Percentiles rank a stretch among this genome's conserved stretches.
Conservation (phyloP, 1,140 invertebrate species). For the Choristoneura fumiferana region DNA sequence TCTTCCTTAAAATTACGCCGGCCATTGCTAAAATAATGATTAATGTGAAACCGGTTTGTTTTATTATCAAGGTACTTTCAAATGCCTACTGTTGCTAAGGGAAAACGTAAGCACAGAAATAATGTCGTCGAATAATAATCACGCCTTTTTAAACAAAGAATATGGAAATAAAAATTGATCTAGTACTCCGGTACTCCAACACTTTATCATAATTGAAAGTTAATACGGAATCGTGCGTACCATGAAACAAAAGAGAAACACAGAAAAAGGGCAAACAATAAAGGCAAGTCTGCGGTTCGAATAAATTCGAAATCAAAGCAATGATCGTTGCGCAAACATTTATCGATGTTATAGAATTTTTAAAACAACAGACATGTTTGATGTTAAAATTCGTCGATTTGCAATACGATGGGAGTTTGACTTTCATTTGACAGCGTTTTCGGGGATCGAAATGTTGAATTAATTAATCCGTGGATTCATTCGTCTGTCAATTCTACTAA, state of each 20-base stretch:
- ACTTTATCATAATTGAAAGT: slow-evolving; percentile 19
- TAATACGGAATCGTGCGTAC: slow-evolving; percentile 23
- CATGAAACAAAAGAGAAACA: background rate
- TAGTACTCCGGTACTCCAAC: too few relatives aligned
- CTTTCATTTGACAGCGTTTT: slow-evolving; percentile 23
- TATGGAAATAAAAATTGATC: too few relatives aligned
- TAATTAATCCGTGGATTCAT: slow-evolving; percentile 9
- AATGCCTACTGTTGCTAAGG: too few relatives aligned
- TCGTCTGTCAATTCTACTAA: background rate
- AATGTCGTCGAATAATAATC: too few relatives aligned
- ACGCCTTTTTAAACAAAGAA: too few relatives aligned
- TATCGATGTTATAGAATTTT: slow-evolving; percentile 37
- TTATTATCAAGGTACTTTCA: too few relatives aligned
- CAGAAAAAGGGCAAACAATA: slow-evolving; percentile 21
- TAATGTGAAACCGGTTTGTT: too few relatives aligned
- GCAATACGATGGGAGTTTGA: slow-evolving; percentile 27
- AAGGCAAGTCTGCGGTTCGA: slow-evolving; percentile 20
- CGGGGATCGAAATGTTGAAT: background rate
- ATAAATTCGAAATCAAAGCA: slow-evolving; percentile 26
- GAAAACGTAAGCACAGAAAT: too few relatives aligned
- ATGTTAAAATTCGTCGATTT: slow-evolving; percentile 26
- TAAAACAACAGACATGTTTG: slow-evolving; percentile 30
- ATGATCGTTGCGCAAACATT: slow-evolving; percentile 35
- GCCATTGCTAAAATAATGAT: too few relatives aligned
- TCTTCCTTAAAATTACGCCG: too few relatives aligned